Percentiles rank a stretch among this genome's conserved stretches.
Evolutionary conservation across 2,888 invertebrate genomes (phyloP).

Genomic region (Seira sanloemensis): DNA sequence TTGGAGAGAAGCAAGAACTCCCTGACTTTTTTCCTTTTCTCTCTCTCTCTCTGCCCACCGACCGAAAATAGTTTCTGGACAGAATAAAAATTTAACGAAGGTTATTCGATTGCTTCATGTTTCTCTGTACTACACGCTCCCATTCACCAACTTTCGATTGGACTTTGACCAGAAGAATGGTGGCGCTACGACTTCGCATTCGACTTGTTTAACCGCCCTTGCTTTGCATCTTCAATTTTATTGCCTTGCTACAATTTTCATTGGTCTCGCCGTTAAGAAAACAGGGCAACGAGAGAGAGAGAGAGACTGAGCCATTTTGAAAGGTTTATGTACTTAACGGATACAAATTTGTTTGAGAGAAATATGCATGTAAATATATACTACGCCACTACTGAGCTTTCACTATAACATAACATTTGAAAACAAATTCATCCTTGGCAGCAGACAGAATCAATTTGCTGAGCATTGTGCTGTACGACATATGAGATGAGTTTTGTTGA

Average conservation of each 20-base stretch:
- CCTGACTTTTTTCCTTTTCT: slow-evolving; percentile 46
- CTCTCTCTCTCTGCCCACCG: background rate
- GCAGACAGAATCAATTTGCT: no score
- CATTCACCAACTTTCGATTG: slow-evolving; percentile 29
- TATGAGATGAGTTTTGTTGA: no score
- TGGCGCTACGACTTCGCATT: background rate
- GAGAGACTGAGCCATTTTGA: background rate
- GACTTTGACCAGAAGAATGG: slow-evolving; percentile 3
- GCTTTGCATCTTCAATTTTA: slow-evolving; percentile 9
- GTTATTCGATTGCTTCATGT: slow-evolving; percentile 2
- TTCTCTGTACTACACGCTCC: background rate
- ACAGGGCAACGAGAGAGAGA: slow-evolving; percentile 24
- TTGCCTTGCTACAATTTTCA: slow-evolving; percentile 31
- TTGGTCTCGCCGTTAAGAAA: slow-evolving; percentile 38
- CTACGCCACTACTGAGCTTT: background rate
- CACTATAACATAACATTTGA: slow-evolving; percentile 15
- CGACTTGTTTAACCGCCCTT: background rate
- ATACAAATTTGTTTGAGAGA: slow-evolving; percentile 1
- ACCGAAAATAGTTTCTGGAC: slow-evolving; percentile 9
- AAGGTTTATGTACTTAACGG: background rate
- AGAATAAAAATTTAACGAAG: slow-evolving; percentile 26
- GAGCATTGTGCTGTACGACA: no score
- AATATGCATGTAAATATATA: background rate
- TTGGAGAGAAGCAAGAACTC: slow-evolving; percentile 35
- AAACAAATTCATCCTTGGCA: slow-evolving; percentile 9